Percentiles rank a stretch among this genome's conserved stretches.
These are phyloP conservation scores for Lacerta viridis DNA, from an alignment of 2,797 vertebrate species.

Conservation along the genomic window DNA sequence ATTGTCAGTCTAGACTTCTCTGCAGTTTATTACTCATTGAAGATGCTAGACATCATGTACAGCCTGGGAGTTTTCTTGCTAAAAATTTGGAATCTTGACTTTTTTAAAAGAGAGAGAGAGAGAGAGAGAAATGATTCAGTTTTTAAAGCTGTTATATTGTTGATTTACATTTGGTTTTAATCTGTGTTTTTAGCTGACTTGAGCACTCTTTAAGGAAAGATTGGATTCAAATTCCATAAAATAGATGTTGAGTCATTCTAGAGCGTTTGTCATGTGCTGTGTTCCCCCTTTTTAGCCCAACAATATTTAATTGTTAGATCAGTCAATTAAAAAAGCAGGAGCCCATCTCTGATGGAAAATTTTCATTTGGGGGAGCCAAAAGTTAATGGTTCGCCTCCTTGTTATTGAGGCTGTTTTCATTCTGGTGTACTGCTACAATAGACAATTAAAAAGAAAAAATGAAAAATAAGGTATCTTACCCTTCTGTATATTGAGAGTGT, in stretches of 20 bases:
- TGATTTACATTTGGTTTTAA: neutral
- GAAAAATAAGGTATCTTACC: too few relatives aligned
- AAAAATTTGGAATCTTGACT: neutral
- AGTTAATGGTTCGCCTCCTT: neutral
- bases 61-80: neutral
- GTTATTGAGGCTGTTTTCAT: neutral
- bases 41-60: neutral
- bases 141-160: neutral
- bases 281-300: neutral
- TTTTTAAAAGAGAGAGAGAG: neutral
- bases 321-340: neutral
- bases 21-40: neutral
- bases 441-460: neutral
- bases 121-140: neutral
- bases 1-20: conserved; percentile 7
- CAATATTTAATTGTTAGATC: neutral
- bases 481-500: neutral
- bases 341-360: neutral
- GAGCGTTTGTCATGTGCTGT: neutral
- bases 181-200: neutral
- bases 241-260: neutral
- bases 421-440: neutral
- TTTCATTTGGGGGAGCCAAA: neutral
- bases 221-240: neutral
- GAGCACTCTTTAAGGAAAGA: neutral